phyloP scores from a whole-genome alignment of 2,113 vertebrate genomes.

The Ailurus styani region DNA sequence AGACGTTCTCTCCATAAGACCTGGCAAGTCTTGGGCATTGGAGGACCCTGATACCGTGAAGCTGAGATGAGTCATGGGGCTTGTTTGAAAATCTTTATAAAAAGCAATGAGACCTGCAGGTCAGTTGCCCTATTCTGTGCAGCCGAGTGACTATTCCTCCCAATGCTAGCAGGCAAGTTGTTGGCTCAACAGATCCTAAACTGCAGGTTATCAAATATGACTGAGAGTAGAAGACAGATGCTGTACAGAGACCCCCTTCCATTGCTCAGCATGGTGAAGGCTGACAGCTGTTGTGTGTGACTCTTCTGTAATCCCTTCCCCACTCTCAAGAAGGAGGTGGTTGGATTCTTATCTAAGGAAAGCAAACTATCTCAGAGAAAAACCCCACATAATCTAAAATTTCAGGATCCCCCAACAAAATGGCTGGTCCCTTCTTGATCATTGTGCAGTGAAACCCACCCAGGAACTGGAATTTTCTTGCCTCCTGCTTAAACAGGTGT shows the following conservation, averaged over 20 bases:
- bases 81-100: background rate
- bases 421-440: background rate
- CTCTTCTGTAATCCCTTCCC: background rate
- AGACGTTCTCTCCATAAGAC: background rate
- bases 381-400: background rate
- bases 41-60: background rate
- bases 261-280: background rate
- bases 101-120: background rate
- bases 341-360: background rate
- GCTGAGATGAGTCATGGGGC: background rate
- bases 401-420: background rate
- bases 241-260: background rate
- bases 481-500: background rate
- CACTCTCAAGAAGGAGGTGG: background rate
- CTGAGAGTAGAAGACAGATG: background rate
- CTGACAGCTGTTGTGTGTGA: background rate
- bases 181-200: background rate
- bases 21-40: background rate
- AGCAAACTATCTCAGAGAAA: background rate
- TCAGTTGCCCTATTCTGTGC: background rate
- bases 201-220: background rate
- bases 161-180: background rate
- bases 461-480: background rate
- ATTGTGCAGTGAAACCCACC: background rate
- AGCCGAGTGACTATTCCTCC: background rate